A percentile compares a stretch with the other conserved stretches of the same genome.
Conservation (phyloP, 2,888 invertebrate genomes). For the Pimpla rufipes region DNA sequence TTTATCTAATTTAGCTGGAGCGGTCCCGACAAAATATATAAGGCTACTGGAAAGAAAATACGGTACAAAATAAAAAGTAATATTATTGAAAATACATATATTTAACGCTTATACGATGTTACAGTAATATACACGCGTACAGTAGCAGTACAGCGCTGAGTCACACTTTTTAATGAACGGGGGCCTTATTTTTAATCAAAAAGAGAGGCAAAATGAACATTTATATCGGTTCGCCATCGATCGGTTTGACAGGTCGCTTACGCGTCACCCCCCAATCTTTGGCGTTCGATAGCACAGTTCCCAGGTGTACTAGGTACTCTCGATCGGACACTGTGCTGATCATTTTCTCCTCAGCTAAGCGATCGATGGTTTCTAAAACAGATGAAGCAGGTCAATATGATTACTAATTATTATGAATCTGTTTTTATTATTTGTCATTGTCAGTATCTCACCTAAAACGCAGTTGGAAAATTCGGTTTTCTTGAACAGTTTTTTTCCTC, state of each 20-base stretch:
- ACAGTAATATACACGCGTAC: neutral
- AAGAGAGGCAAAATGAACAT: neutral
- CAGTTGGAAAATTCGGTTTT: neutral
- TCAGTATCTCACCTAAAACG: neutral
- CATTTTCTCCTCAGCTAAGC: neutral
- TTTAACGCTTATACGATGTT: neutral
- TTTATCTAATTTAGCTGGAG: neutral
- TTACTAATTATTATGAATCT: neutral
- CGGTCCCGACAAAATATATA: neutral
- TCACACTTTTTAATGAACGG: too few relatives aligned
- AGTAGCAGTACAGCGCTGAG: too few relatives aligned
- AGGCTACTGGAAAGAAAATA: too few relatives aligned
- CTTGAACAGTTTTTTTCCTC: neutral
- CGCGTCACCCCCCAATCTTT: slow-evolving; percentile 13
- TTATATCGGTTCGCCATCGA: neutral
- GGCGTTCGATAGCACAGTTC: neutral
- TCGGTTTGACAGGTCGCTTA: neutral
- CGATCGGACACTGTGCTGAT: neutral
- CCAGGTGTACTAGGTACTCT: neutral
- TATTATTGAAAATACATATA: neutral
- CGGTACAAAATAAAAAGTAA: neutral
- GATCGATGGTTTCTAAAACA: neutral
- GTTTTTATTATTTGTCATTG: neutral
- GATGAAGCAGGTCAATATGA: neutral
- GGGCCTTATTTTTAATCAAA: too few relatives aligned